Evolutionary conservation across 2,888 invertebrate species (phyloP).

Genomic region (Asteroscopus sphinx): DNA sequence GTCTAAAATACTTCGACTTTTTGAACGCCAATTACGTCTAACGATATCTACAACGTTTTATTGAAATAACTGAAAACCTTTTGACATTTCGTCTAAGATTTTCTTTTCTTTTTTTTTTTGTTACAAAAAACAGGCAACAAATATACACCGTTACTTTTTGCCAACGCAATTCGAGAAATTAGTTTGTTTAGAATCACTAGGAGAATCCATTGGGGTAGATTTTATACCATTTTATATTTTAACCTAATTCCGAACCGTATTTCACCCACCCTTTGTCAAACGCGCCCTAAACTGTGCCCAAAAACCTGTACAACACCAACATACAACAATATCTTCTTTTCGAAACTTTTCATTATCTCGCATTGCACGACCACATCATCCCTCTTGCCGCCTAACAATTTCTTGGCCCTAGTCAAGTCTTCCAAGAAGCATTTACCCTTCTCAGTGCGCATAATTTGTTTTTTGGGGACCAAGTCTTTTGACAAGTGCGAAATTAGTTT

Average conservation of each 20-base stretch:
- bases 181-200: no score
- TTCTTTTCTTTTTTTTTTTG: no score
- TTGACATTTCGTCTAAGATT: no score
- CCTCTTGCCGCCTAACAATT: slow-evolving; percentile 70
- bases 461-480: slow-evolving; percentile 79
- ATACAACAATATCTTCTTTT: slow-evolving; percentile 76
- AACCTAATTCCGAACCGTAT: no score
- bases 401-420: slow-evolving; percentile 79
- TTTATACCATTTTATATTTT: no score
- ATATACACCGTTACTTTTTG: no score
- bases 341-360: slow-evolving; percentile 61
- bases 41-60: no score
- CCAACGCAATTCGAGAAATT: no score
- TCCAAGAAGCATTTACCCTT: slow-evolving; percentile 81
- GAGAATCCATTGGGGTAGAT: no score
- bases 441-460: slow-evolving; percentile 79
- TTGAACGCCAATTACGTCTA: slow-evolving; percentile 39
- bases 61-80: no score
- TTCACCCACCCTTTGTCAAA: slow-evolving; percentile 2
- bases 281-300: slow-evolving; percentile 44
- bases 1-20: slow-evolving; percentile 31
- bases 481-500: slow-evolving; percentile 81
- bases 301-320: slow-evolving; percentile 40
- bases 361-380: slow-evolving; percentile 72
- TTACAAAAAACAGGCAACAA: no score